A percentile compares a stretch with the other conserved stretches of the same genome.
Evolutionary conservation across 1,140 invertebrate species (phyloP).

Genomic region (Halesus radiatus): DNA sequence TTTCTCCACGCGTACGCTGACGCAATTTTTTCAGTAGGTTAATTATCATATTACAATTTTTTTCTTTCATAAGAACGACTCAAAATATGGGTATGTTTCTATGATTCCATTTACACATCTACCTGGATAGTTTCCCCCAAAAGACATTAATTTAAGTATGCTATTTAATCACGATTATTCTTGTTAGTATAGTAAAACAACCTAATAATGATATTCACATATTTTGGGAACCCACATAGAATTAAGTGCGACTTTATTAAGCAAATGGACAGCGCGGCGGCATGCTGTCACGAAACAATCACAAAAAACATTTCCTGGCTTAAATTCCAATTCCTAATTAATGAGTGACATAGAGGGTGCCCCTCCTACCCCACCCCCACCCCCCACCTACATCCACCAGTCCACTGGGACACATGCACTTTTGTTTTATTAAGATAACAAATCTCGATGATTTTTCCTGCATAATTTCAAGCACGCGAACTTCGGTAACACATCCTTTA

Average conservation of each 20-base stretch:
- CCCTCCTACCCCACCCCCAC: background rate
- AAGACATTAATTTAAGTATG: background rate
- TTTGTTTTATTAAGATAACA: slow-evolving; percentile 59
- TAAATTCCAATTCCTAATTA: slow-evolving; percentile 26
- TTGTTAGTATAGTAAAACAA: too few relatives aligned
- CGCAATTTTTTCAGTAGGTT: too few relatives aligned
- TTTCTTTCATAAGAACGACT: too few relatives aligned
- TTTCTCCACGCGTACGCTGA: too few relatives aligned
- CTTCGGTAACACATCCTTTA: slow-evolving; percentile 45
- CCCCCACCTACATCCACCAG: background rate
- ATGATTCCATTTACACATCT: too few relatives aligned
- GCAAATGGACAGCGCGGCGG: background rate
- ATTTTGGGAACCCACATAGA: too few relatives aligned
- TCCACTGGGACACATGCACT: slow-evolving; percentile 53
- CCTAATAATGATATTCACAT: too few relatives aligned
- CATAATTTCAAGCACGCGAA: slow-evolving; percentile 56
- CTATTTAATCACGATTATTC: too few relatives aligned
- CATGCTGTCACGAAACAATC: slow-evolving; percentile 17
- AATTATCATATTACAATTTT: too few relatives aligned
- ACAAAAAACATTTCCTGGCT: slow-evolving; percentile 23
- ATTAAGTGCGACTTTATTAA: background rate
- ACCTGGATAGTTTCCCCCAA: background rate
- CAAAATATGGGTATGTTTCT: too few relatives aligned
- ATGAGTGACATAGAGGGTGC: slow-evolving; percentile 1
- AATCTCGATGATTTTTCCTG: slow-evolving; percentile 58